Percentiles rank a stretch among this genome's conserved stretches.
phyloP scores from a whole-genome alignment of 2,797 vertebrate species.

The Pangasius macronema region DNA sequence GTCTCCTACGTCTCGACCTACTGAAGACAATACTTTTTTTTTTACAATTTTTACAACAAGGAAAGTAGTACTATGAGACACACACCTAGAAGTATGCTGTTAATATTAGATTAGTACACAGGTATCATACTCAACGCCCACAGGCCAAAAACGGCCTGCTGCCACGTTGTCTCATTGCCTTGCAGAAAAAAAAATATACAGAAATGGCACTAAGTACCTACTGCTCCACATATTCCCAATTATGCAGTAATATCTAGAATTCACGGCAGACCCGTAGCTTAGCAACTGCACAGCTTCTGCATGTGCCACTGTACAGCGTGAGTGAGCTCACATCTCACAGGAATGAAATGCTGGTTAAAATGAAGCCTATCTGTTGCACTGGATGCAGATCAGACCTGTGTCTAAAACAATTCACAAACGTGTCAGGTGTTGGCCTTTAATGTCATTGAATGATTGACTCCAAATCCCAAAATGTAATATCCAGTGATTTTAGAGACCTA shows the following conservation, averaged over 20 bases:
- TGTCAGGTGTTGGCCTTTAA: neutral
- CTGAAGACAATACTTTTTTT: too few relatives aligned
- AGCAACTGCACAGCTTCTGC: neutral
- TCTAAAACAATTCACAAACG: neutral
- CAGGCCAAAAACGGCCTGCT: neutral
- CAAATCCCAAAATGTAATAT: neutral
- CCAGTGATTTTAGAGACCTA: neutral
- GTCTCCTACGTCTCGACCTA: too few relatives aligned
- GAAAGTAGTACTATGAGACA: too few relatives aligned
- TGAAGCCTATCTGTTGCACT: neutral
- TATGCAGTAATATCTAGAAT: neutral
- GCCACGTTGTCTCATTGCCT: neutral
- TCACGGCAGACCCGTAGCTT: neutral
- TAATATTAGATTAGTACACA: neutral
- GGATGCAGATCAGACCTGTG: neutral
- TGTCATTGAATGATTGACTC: neutral
- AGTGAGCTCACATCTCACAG: neutral
- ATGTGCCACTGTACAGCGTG: neutral
- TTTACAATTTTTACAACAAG: too few relatives aligned
- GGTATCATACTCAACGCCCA: neutral
- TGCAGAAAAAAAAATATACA: neutral
- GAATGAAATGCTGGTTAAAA: neutral
- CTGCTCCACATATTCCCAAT: neutral
- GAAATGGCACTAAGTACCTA: neutral
- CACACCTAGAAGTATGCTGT: neutral